These are phyloP conservation scores for Dendrolimus punctatus DNA, from an alignment of 1,140 invertebrate species.

Conservation along the genomic window DNA sequence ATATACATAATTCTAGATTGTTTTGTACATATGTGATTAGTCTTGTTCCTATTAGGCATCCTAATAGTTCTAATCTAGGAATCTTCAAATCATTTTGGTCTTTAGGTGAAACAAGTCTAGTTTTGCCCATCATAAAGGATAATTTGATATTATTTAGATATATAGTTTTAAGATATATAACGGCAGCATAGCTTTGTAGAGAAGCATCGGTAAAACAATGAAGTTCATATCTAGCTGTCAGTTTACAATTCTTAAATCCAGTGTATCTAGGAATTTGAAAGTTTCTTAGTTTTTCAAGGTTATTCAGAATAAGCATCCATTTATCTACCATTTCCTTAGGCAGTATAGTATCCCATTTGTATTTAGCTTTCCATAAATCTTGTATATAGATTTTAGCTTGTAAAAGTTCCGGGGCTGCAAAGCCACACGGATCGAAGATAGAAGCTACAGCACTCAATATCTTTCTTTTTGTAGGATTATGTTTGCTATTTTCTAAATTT, in stretches of 20 bases:
- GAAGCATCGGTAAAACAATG: constrained; percentile 14
- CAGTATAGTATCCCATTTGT: constrained; percentile 14
- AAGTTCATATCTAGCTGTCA: constrained; percentile 3
- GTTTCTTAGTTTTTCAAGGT: background rate
- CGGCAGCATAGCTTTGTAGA: constrained; percentile 13
- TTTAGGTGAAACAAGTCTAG: constrained; percentile 16
- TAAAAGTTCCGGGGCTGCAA: constrained; percentile 13
- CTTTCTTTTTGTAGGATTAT: constrained; percentile 7
- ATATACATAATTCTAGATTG: constrained; percentile 7
- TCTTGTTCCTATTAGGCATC: constrained; percentile 15
- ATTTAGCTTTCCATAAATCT: constrained; percentile 18
- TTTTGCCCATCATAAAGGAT: constrained; percentile 18
- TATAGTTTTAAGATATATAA: constrained; percentile 11
- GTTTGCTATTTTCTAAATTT: background rate
- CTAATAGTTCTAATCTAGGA: constrained; percentile 17
- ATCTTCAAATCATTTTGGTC: constrained; percentile 17
- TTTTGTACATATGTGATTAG: constrained; percentile 15
- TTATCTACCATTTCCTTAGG: constrained; percentile 5
- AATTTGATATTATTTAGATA: constrained; percentile 4
- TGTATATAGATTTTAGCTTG: constrained; percentile 22
- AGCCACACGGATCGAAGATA: constrained; percentile 19
- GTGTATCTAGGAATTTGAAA: background rate
- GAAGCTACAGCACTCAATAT: constrained; percentile 14
- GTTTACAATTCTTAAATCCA: background rate
- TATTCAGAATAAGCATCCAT: constrained; percentile 4